Percentiles rank a stretch among this genome's conserved stretches.
phyloP scores from a whole-genome alignment of 2,797 vertebrate species.

The Bufotes viridis region DNA sequence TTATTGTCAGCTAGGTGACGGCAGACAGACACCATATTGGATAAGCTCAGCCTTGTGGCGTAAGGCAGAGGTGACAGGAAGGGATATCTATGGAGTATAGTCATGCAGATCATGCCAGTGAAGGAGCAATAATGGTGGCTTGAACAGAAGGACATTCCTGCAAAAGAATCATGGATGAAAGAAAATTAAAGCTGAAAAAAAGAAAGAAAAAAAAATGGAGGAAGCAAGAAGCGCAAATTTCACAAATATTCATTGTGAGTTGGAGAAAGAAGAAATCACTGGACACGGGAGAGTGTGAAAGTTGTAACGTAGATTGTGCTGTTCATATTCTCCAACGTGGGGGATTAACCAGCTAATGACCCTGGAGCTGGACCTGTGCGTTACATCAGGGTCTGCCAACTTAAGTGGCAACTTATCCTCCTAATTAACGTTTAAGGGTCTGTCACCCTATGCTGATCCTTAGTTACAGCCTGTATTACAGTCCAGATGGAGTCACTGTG shows the following conservation, averaged over 20 bases:
- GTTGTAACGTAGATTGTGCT: slow-evolving; percentile 71
- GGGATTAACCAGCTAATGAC: neutral
- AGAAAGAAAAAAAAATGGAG: slow-evolving; percentile 58
- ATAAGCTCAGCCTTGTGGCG: slow-evolving; percentile 78
- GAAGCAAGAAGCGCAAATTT: slow-evolving; percentile 70
- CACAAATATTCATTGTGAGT: slow-evolving; percentile 70
- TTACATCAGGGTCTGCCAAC: neutral
- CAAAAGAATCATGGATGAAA: slow-evolving; percentile 77
- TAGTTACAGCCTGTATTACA: neutral
- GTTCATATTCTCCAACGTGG: neutral
- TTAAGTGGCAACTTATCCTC: neutral
- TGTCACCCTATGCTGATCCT: neutral
- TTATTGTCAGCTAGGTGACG: slow-evolving; percentile 69
- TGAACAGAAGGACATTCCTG: slow-evolving; percentile 76
- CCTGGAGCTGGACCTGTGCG: neutral
- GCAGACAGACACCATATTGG: slow-evolving; percentile 76
- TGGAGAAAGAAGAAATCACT: slow-evolving; percentile 70
- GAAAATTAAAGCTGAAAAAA: slow-evolving; percentile 73
- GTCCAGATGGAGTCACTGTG: neutral
- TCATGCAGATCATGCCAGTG: slow-evolving; percentile 40
- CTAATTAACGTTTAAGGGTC: neutral
- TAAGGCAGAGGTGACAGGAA: slow-evolving; percentile 63
- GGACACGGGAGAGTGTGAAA: slow-evolving; percentile 84
- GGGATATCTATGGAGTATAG: neutral
- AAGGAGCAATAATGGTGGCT: slow-evolving; percentile 73